phyloP scores from a whole-genome alignment of 2,797 vertebrate genomes.

The Crenuchus spilurus region DNA sequence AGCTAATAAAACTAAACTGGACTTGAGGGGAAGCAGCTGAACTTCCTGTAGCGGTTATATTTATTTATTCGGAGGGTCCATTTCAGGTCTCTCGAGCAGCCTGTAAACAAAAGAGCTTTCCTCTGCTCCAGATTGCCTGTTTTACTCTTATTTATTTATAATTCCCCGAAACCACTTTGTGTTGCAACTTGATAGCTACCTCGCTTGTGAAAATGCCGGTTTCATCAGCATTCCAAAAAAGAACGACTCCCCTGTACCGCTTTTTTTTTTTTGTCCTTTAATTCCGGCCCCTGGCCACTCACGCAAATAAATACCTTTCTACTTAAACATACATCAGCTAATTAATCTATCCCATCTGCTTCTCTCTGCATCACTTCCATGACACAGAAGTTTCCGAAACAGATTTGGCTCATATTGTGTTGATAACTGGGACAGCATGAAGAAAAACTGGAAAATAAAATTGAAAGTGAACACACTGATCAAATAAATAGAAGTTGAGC shows the following conservation, averaged over 20 bases:
- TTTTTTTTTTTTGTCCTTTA: conserved; percentile 57
- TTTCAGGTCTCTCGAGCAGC: conserved; percentile 76
- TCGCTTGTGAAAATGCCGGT: conserved; percentile 75
- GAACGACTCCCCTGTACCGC: conserved; percentile 66
- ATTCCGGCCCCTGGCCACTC: conserved; percentile 81
- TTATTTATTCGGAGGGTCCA: conserved; percentile 79
- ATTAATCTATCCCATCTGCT: conserved; percentile 93
- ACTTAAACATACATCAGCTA: conserved; percentile 84
- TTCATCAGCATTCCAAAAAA: conserved; percentile 66
- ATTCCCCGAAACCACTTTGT: conserved; percentile 75
- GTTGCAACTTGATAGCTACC: conserved; percentile 74
- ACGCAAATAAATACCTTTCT: conserved; percentile 87
- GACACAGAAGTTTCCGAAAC: conserved; percentile 80
- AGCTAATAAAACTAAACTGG: conserved; percentile 79
- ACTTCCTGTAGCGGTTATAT: conserved; percentile 81
- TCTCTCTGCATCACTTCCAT: conserved; percentile 77
- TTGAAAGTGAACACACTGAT: conserved; percentile 53
- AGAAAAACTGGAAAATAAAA: conserved; percentile 50
- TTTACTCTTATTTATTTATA: conserved; percentile 77
- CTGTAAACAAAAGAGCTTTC: conserved; percentile 76
- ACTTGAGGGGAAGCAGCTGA: conserved; percentile 75
- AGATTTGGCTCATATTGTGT: conserved; percentile 76
- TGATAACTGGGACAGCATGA: conserved; percentile 75
- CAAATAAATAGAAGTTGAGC: conserved; percentile 45
- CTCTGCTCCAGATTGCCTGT: conserved; percentile 65